Base-by-base conservation (phyloP, 2,888 invertebrate genomes). In the Ceraclea dissimilis region DNA sequence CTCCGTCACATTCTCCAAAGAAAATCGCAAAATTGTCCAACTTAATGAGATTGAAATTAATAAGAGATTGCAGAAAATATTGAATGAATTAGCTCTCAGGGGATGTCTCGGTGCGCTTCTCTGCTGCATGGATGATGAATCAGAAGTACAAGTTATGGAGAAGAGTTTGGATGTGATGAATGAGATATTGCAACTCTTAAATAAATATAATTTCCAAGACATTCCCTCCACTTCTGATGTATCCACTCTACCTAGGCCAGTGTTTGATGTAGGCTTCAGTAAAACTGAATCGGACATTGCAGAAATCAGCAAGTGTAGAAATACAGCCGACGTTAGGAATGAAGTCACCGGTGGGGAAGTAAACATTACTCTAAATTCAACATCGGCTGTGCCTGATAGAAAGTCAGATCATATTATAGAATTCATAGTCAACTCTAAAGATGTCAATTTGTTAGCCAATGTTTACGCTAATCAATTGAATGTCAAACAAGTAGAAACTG, bases 1-100 rank as follows among this genome's bases (percentile, higher is more conserved):
- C 0, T 80, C 80, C 0, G 84, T 89, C 0, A 90, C 89, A 0
- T 90, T 90, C 68, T 90, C 90, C 0, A 86, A 82, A 65, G 87
- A 88, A 68, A 76, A 85, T 4, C 79, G 84, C 57, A 90, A 90
- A 71, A 91, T 90, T 18, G 84, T 90, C 2, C 82, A 82, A 0
- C 69, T 91, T 10, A 86, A 84, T 21, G 82, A 83, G 56, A 69
- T 69, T 0, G 88, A 89, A 70, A 82, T 86, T 50, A 79, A 80
- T 63, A 79, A 72, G 60, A 74, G 88, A 57, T 71, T 90, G 2
- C 70, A 79, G 10, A 85, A 83, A 69, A 83, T 84, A 10, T 67
- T 90, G 21, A 79, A 82, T 1, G 84, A 86, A 63, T 69, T 90
- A n/a, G 79, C 86, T 0, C 71, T 78, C 1, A 80, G 82, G 19